Evolutionary conservation across 2,888 invertebrate species (phyloP).

Genomic region (Temnothorax rugatulus): DNA sequence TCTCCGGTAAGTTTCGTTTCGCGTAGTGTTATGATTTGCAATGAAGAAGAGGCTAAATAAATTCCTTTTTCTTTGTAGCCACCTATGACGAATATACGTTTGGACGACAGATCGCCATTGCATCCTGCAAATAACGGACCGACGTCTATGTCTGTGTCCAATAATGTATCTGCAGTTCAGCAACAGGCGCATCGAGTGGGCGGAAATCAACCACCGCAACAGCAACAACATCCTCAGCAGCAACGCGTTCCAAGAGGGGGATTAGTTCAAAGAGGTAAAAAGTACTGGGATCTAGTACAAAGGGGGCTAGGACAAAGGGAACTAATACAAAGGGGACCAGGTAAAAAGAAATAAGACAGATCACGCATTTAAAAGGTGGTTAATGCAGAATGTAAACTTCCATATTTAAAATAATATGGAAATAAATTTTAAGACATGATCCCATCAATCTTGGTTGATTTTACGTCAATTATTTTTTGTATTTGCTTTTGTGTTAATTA

Average conservation of each 20-base stretch:
- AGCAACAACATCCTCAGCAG: slow-evolving; percentile 77
- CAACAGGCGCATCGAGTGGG: slow-evolving; percentile 80
- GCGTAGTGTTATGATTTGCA: neutral
- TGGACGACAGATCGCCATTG: slow-evolving; percentile 84
- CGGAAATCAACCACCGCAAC: slow-evolving; percentile 70
- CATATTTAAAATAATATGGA: neutral
- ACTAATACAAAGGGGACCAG: slow-evolving; percentile 53
- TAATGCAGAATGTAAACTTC: slow-evolving; percentile 7
- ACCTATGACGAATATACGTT: slow-evolving; percentile 82
- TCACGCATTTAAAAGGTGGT: neutral
- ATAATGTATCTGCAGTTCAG: slow-evolving; percentile 75
- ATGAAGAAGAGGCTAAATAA: neutral
- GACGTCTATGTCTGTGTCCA: slow-evolving; percentile 73
- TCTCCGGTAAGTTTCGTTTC: slow-evolving; percentile 85
- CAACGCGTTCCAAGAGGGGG: slow-evolving; percentile 81
- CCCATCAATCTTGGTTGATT: neutral
- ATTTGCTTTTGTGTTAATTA: neutral
- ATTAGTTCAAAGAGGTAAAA: slow-evolving; percentile 81
- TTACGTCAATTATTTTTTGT: neutral
- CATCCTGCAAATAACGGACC: slow-evolving; percentile 78
- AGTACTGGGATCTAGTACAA: neutral
- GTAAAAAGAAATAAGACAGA: slow-evolving; percentile 60
- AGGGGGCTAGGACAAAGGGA: neutral
- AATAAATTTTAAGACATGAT: neutral
- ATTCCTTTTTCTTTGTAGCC: slow-evolving; percentile 79